A percentile compares a stretch with the other conserved stretches of the same genome.
phyloP scores from a whole-genome alignment of 1,140 invertebrate species.

The Drosophila sulfurigaster region DNA sequence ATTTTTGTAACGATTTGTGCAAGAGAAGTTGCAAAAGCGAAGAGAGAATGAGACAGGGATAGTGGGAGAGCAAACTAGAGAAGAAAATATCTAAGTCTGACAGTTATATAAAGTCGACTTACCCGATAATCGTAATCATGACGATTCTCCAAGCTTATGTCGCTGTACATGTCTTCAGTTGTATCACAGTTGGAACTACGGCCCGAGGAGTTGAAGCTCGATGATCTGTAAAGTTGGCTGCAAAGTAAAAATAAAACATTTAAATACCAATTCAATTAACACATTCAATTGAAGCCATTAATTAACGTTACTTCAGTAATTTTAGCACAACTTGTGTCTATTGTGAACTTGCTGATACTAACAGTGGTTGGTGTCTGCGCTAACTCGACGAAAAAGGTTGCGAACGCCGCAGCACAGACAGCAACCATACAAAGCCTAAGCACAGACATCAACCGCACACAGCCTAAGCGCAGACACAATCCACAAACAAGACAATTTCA shows the following conservation, averaged over 20 bases:
- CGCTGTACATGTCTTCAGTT: constrained; percentile 96
- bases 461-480: constrained; percentile 16
- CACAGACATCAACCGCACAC: background rate
- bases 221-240: constrained; percentile 95
- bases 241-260: background rate
- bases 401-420: background rate
- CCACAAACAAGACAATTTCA: background rate
- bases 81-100: background rate
- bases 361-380: constrained; percentile 21
- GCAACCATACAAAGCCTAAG: background rate
- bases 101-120: constrained; percentile 70
- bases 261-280: background rate
- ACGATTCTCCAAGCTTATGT: constrained; percentile 95
- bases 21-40: constrained; percentile 24
- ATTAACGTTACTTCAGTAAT: no score
- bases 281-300: no score
- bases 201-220: constrained; percentile 95
- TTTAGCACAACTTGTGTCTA: background rate
- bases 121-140: constrained; percentile 96
- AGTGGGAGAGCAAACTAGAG: background rate
- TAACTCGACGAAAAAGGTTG: background rate
- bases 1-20: constrained; percentile 26
- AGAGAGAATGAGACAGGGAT: background rate
- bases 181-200: constrained; percentile 95
- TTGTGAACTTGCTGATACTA: background rate